Evolutionary conservation across 1,140 invertebrate species (phyloP).

Genomic region (Musca domestica): DNA sequence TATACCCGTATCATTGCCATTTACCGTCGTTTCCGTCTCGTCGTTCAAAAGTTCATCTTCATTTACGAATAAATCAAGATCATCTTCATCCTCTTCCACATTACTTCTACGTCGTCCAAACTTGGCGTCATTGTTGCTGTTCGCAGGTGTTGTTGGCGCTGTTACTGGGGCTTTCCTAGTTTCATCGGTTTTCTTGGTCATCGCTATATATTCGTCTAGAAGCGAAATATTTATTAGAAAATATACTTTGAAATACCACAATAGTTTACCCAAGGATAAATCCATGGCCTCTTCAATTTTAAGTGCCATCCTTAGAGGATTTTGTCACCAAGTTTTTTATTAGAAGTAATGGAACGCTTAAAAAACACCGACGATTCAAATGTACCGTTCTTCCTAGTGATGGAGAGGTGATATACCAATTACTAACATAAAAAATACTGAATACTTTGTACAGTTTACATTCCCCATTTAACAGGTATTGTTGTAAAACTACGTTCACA

Average conservation of each 20-base stretch:
- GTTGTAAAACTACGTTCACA: too few relatives aligned
- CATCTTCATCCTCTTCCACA: constrained; percentile 4
- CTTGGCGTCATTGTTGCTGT: background rate
- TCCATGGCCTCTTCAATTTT: constrained; percentile 24
- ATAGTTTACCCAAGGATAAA: constrained; percentile 25
- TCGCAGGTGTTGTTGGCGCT: background rate
- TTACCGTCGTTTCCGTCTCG: background rate
- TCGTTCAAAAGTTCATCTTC: background rate
- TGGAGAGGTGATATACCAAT: too few relatives aligned
- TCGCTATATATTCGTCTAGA: constrained; percentile 28
- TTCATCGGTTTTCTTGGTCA: constrained; percentile 3
- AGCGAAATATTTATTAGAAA: too few relatives aligned
- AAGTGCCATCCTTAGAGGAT: constrained; percentile 6
- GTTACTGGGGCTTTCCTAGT: background rate
- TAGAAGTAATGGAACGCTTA: background rate
- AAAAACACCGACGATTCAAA: background rate
- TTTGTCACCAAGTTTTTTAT: background rate
- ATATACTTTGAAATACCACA: too few relatives aligned
- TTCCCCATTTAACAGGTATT: too few relatives aligned
- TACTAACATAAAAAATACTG: too few relatives aligned
- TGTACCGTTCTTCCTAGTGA: too few relatives aligned
- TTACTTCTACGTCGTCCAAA: constrained; percentile 18
- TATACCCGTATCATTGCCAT: constrained; percentile 10
- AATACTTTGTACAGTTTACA: too few relatives aligned
- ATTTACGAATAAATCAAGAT: background rate